Base-by-base conservation (phyloP, 2,888 invertebrate genomes). In the Sepiola atlantica region DNA sequence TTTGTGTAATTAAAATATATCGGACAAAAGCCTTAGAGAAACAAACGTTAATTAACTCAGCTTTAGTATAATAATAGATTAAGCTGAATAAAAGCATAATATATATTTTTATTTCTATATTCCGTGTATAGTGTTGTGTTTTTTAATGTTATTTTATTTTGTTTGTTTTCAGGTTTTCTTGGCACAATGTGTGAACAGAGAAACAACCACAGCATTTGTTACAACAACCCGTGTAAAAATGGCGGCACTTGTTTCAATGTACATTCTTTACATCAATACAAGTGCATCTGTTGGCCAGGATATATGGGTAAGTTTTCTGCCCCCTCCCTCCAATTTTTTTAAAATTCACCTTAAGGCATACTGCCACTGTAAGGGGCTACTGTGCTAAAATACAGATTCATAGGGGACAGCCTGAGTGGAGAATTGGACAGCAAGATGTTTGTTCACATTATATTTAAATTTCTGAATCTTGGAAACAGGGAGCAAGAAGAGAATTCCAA, bases 101-200 rank as follows among this genome's bases (percentile, higher is more conserved):
- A 4, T 45, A 2, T 45, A 4, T 45, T 45, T 45, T 4, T 45
- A 45, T 45, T 45, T n/a, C n/a, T n/a, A n/a, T n/a, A n/a, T n/a
- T n/a, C n/a, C n/a, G n/a, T n/a, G 61, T 1, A 1, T 24, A 21
- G 21, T 61, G 6, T 16, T 16, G 21, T 77, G 1, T n/a, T 77
- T 77, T n/a, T n/a, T 77, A 1, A 2, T n/a, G 10, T 28, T 12
- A 8, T n/a, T n/a, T n/a, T 21, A 21, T 28, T 77, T 45, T 24
- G n/a, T 94, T 55, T 35, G 91, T 94, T 94, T 95, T 16, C 95
- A 97, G 97, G 97, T 55, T 99, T 98, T 98, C 98, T 98, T 94
- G 99, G 99, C 18, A 98, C 98, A 24, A 98, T 99, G 94, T 99
- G 99, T 98, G 99, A 99, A 98, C 98, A 99, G 96, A 98, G 98